Percentiles rank a stretch among this genome's conserved stretches.
phyloP scores from a whole-genome alignment of 2,888 invertebrate genomes.

The Galerucella calmariensis region DNA sequence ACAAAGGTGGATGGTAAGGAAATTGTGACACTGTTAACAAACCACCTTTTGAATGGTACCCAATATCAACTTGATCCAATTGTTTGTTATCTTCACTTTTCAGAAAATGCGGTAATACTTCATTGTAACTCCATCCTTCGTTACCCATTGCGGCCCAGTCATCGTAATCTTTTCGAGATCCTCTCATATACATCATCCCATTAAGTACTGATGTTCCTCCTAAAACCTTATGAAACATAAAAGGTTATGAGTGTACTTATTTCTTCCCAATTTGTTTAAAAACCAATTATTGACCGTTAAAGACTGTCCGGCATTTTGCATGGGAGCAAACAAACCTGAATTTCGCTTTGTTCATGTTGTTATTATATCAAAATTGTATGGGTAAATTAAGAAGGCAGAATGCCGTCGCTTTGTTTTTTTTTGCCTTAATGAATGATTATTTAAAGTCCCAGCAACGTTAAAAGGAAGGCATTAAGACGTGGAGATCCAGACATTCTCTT shows the following conservation, averaged over 20 bases:
- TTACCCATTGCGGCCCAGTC: slow-evolving; percentile 88
- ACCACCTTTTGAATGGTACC: slow-evolving; percentile 83
- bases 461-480: no score
- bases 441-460: no score
- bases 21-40: slow-evolving; percentile 83
- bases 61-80: slow-evolving; percentile 77
- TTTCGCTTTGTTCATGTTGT: no score
- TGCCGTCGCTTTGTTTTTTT: no score
- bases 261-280: no score
- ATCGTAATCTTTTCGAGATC: slow-evolving; percentile 87
- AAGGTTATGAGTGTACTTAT: neutral
- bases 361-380: no score
- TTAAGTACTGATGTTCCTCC: slow-evolving; percentile 95
- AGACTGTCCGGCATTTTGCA: no score
- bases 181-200: slow-evolving; percentile 96
- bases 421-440: no score
- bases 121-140: slow-evolving; percentile 89
- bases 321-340: no score
- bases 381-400: no score
- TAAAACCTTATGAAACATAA: slow-evolving; percentile 70
- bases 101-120: slow-evolving; percentile 89
- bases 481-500: no score
- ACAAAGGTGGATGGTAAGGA: slow-evolving; percentile 87
- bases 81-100: slow-evolving; percentile 86
- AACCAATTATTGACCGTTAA: no score